Conservation (phyloP, 1,140 invertebrate species). For the Sitobion miscanthi region DNA sequence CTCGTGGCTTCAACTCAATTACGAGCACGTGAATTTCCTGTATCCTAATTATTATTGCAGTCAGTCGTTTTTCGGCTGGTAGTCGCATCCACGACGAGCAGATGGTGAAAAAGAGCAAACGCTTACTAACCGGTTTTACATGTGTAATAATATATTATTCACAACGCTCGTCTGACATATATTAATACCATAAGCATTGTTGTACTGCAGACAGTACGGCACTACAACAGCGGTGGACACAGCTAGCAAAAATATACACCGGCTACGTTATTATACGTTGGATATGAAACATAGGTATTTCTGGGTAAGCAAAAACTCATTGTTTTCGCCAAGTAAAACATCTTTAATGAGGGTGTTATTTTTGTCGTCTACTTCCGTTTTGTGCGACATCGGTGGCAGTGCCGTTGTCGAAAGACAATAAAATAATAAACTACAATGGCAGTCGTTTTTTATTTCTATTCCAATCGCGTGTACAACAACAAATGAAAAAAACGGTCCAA, state of each 20-base stretch:
- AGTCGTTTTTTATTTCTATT: not conserved
- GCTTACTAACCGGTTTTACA: not conserved
- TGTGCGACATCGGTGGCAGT: not conserved
- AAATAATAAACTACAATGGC: not conserved
- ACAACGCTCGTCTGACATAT: not conserved
- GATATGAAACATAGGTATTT: not conserved
- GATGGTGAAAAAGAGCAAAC: not conserved
- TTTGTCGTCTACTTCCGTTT: not conserved
- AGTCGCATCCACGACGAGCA: not conserved
- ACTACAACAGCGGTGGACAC: not conserved
- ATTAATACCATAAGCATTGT: not conserved
- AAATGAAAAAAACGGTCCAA: not conserved
- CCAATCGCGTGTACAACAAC: not conserved
- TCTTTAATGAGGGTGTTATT: not conserved
- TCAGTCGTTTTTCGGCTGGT: not conserved
- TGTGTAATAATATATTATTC: not conserved
- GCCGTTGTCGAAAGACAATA: not conserved
- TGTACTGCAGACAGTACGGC: not conserved
- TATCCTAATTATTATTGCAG: conserved; percentile 3
- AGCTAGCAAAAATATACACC: not conserved
- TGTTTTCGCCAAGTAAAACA: not conserved
- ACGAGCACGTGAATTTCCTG: not conserved
- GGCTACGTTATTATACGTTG: not conserved
- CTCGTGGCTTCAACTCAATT: not conserved
- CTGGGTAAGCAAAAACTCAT: not conserved